Evolutionary conservation across 1,140 invertebrate species (phyloP), one percentile per base, ranked within the genome.

Genomic region (Philotrypesis tridentata): DNA sequence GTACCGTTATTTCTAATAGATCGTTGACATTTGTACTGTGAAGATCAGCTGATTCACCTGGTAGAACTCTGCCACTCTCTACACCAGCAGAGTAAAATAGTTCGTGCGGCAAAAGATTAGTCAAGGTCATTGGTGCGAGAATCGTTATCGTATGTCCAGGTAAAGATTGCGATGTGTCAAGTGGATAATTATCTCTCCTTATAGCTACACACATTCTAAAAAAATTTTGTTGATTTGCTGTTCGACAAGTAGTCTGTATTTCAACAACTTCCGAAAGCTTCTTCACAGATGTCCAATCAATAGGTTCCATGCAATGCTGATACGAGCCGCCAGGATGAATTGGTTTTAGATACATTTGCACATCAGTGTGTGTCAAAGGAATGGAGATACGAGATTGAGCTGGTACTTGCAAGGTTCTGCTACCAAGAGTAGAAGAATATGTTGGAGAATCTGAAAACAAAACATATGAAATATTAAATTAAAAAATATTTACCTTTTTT

Each of bases 121-220:
- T 94, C 88, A 99, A 86, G 23, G 95, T 95, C 0, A 99, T 92
- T 1, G 97, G 97, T 33, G 97, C 96, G 79, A 97, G 89, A 29
- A 99, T 90, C 8, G 94, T 95, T 74, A 99, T 95, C 9, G 95
- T 95, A 90, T 99, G 98, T 0, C 96, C 97, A 27, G 97, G 96
- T 74, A 97, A 93, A 12, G 92, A 87, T 82, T 88, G 87, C 25
- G 83, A 87, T 23, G 86, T 72, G 82, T 97, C 96, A 27, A 92
- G 87, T 3, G 97, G 96, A 92, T 96, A 98, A 81, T 95, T 95
- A 87, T 98, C 96, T 83, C 96, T 93, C 75, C 94, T 93, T 33
- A 98, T 94, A 68, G 95, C 94, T 27, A 95, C 95, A 90, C 96
- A 96, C 90, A 97, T 96, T 85, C 96, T 96, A 79, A 92, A 92